Evolutionary conservation across 2,888 invertebrate genomes (phyloP).

Genomic region (Plutella xylostella): DNA sequence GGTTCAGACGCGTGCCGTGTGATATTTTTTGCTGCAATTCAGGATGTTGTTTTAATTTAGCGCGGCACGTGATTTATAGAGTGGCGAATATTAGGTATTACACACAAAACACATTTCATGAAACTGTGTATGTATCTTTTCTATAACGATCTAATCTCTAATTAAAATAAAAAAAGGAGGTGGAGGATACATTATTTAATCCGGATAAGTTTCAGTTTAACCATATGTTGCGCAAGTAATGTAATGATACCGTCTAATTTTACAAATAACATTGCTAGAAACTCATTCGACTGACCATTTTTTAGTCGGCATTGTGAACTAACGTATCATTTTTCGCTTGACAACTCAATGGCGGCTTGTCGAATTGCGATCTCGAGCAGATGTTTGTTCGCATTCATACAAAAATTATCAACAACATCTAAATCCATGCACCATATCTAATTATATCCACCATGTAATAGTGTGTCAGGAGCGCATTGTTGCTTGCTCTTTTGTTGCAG

Average conservation of each 20-base stretch:
- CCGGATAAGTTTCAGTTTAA: no score
- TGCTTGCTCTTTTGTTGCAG: conserved; percentile 49
- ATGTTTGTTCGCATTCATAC: conserved; percentile 62
- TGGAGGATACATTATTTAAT: no score
- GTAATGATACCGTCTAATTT: no score
- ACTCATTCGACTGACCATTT: conserved; percentile 52
- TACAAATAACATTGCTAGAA: no score
- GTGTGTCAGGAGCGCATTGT: conserved; percentile 38
- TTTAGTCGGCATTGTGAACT: conserved; percentile 44
- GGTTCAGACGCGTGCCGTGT: conserved; percentile 46
- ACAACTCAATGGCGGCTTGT: conserved; percentile 61
- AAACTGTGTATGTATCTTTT: no score
- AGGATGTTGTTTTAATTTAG: not conserved
- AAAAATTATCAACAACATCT: conserved; percentile 65
- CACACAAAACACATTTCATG: no score
- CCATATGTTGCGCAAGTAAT: no score
- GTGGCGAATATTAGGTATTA: no score
- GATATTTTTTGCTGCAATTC: not conserved
- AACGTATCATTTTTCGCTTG: conserved; percentile 62
- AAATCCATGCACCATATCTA: conserved; percentile 69
- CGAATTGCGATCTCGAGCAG: conserved; percentile 55
- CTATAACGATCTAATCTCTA: no score
- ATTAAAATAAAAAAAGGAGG: no score
- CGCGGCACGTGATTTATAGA: no score
- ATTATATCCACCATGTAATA: conserved; percentile 68